Base-by-base conservation (phyloP, 2,888 invertebrate genomes). In the Dilophus febrilis region DNA sequence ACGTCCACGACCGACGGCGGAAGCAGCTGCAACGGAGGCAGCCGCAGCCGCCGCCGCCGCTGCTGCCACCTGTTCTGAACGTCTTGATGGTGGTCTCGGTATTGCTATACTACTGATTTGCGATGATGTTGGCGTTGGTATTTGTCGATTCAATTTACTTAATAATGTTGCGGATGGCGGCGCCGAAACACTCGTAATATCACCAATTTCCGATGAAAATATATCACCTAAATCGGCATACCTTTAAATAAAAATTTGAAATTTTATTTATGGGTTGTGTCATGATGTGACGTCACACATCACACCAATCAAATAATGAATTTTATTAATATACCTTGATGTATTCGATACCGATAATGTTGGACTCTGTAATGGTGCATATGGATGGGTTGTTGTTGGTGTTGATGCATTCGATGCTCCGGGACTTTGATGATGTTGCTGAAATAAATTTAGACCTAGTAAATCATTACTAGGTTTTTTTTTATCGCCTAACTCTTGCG, bases 51-150 rank as follows among this genome's bases (percentile, higher is more conserved):
- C 33, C 4, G 16, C 14, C 3, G 33, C 33, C 18, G 16, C 16
- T 35, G 13, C 44, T 38, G 66, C 68, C 37, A 65, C 68, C 22
- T 22, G 22, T 50, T 88, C 87, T 1, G 85, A 83, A 38, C 86
- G 72, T 39, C 88, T 67, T 2, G 88, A 88, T 2, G 88, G 87
- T 4, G 88, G 88, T 44, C 88, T 70, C n/a, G 88, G 88, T 48
- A 90, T 77, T 17, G 83, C 80, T 55, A 87, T 86, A 35, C 78
- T 75, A 36, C 72, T 69, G 27, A 66, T 66, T n/a, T 75, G 76
- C n/a, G n/a, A n/a, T n/a, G 22, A 22, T 3, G 80, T 79, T 2
- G 83, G 79, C 3, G 86, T 85, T 3, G 84, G 79, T 37, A 82
- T 81, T 49, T 83, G 79, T 28, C 79, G 66, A 31, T 55, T 54